Percentiles rank a stretch among this genome's conserved stretches.
phyloP scores from a whole-genome alignment of 2,113 vertebrate species.

The Piaya cayana region DNA sequence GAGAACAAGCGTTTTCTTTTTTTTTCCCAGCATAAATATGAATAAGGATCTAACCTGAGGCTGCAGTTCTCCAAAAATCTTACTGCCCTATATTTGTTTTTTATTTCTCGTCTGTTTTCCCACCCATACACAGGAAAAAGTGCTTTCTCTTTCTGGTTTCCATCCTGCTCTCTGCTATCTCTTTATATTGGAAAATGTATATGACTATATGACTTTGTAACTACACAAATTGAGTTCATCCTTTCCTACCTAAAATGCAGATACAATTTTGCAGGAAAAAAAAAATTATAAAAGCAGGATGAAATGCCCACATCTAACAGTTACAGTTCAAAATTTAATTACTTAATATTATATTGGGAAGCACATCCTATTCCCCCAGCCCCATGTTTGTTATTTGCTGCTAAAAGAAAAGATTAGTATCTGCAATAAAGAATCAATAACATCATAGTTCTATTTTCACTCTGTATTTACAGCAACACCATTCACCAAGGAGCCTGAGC shows the following conservation, averaged over 20 bases:
- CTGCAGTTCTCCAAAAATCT: background rate
- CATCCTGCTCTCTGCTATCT: background rate
- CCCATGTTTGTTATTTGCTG: background rate
- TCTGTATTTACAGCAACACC: conserved; percentile 10
- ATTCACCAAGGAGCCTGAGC: background rate
- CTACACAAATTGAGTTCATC: background rate
- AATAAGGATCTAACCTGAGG: background rate
- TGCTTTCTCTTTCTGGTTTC: background rate
- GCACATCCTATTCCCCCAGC: background rate
- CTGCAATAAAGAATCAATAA: conserved; percentile 69
- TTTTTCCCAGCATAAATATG: background rate
- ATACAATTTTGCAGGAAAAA: background rate
- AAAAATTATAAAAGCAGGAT: background rate
- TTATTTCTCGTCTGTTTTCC: background rate
- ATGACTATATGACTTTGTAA: background rate
- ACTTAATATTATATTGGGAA: background rate
- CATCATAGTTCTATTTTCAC: background rate
- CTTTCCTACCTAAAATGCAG: background rate
- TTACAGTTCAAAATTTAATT: conserved; percentile 59
- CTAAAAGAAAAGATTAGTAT: conserved; percentile 50
- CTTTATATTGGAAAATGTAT: background rate
- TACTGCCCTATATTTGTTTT: background rate
- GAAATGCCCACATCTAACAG: conserved; percentile 1
- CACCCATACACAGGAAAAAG: background rate
- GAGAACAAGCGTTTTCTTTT: background rate